Conservation (phyloP, 2,797 vertebrate genomes). For the Tragopan temminckii region DNA sequence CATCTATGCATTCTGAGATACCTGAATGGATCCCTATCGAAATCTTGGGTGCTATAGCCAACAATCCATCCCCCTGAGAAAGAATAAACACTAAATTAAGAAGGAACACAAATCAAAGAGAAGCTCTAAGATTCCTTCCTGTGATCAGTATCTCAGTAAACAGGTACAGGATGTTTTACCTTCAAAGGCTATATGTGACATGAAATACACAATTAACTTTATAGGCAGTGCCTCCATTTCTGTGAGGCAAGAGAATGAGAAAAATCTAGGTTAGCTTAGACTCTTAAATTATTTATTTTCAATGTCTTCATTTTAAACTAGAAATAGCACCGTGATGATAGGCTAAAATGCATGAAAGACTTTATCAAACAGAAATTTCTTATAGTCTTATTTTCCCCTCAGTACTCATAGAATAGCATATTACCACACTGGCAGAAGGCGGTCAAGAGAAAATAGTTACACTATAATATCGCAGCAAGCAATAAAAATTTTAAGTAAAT, state of each 20-base stretch:
- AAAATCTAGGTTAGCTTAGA: slow-evolving; percentile 34
- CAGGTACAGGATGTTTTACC: not conserved
- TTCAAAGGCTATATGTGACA: not conserved
- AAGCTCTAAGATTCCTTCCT: not conserved
- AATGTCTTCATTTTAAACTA: slow-evolving; percentile 7
- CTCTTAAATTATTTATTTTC: slow-evolving; percentile 49
- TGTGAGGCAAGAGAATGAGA: not conserved
- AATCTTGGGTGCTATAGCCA: not conserved
- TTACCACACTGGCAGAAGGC: not conserved
- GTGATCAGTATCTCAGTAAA: not conserved
- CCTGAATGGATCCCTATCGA: not conserved
- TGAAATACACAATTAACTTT: not conserved
- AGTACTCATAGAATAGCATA: not conserved
- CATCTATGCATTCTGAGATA: not conserved
- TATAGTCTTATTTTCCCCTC: slow-evolving; percentile 14
- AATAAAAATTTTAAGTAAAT: not conserved
- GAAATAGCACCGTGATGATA: slow-evolving; percentile 3
- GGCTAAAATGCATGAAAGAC: slow-evolving; percentile 40
- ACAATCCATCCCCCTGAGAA: not conserved
- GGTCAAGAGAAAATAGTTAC: not conserved
- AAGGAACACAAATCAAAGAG: not conserved
- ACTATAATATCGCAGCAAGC: not conserved
- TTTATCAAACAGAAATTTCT: slow-evolving; percentile 37
- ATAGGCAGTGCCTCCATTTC: not conserved
- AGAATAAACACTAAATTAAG: not conserved